These are phyloP conservation scores for Drosophila watanabei DNA, from an alignment of 1,140 invertebrate genomes.

Conservation along the genomic window DNA sequence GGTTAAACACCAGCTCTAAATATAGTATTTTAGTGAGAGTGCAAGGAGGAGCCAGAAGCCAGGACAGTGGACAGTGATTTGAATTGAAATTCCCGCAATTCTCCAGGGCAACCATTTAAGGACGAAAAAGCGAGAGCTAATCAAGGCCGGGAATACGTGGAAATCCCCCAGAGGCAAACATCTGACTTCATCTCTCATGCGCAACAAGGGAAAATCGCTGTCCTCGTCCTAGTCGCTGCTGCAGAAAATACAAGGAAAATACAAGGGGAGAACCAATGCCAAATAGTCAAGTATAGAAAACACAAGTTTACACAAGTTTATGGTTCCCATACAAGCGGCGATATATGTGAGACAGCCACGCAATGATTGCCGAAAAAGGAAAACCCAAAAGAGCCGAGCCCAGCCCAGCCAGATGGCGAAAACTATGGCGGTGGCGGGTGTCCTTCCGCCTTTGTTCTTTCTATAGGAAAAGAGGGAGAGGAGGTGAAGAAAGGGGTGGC, in stretches of 20 bases:
- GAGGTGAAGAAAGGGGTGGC: background rate
- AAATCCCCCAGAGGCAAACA: constrained; percentile 14
- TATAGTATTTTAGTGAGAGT: constrained; percentile 6
- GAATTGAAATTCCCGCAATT: constrained; percentile 42
- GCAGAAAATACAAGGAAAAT: constrained; percentile 1
- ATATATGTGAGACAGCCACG: constrained; percentile 47
- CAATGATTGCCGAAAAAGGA: constrained; percentile 37
- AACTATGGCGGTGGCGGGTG: constrained; percentile 35
- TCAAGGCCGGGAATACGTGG: constrained; percentile 44
- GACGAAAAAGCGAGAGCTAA: constrained; percentile 39
- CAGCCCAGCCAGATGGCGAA: constrained; percentile 17
- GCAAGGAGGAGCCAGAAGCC: no score
- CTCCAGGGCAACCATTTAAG: constrained; percentile 25
- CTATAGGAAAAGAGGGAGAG: background rate
- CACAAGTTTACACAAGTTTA: constrained; percentile 53
- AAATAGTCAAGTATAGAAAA: constrained; percentile 42
- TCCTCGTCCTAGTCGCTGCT: background rate
- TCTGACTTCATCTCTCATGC: constrained; percentile 51
- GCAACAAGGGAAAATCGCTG: constrained; percentile 38
- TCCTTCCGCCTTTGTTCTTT: constrained; percentile 46
- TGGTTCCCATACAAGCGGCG: constrained; percentile 29
- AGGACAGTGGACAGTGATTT: constrained; percentile 27
- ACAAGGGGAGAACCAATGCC: constrained; percentile 40
- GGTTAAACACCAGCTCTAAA: constrained; percentile 42
- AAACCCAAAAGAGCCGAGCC: constrained; percentile 2